Evolutionary conservation across 2,888 invertebrate species (phyloP).

Genomic region (Spodoptera exigua): DNA sequence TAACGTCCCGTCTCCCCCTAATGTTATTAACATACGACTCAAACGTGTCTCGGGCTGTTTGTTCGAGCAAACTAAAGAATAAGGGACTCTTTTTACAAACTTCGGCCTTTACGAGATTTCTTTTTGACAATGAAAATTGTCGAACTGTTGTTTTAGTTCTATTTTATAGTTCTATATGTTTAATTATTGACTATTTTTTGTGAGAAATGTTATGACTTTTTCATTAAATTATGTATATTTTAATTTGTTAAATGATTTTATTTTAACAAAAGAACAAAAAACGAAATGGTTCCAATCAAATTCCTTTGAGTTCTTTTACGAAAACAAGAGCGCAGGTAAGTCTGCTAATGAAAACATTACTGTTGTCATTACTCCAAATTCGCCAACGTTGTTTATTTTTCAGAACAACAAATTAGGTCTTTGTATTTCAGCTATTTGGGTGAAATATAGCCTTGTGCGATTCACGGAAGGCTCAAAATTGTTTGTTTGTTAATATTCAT

Average conservation of each 20-base stretch:
- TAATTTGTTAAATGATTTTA: conserved; percentile 23
- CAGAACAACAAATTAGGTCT: conserved; percentile 33
- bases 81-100: conserved; percentile 36
- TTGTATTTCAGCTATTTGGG: background rate
- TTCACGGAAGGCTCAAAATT: conserved; percentile 34
- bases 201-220: conserved; percentile 11
- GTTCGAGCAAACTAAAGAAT: conserved; percentile 51
- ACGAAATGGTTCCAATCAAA: conserved; percentile 10
- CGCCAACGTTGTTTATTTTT: conserved; percentile 42
- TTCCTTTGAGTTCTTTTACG: conserved; percentile 24
- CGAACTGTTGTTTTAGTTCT: background rate
- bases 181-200: conserved; percentile 5
- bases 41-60: conserved; percentile 64
- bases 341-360: conserved; percentile 44
- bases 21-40: conserved; percentile 62
- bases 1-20: conserved; percentile 42
- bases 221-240: conserved; percentile 3
- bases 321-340: conserved; percentile 41
- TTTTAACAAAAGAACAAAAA: conserved; percentile 4
- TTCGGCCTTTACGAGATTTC: conserved; percentile 16
- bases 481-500: conserved; percentile 22
- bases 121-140: conserved; percentile 11
- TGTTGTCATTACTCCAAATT: conserved; percentile 36
- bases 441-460: conserved; percentile 11
- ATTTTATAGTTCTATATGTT: background rate